Percentiles rank a stretch among this genome's conserved stretches.
These are phyloP conservation scores for Diaprepes abbreviatus DNA, from an alignment of 2,888 invertebrate genomes.

Conservation along the genomic window DNA sequence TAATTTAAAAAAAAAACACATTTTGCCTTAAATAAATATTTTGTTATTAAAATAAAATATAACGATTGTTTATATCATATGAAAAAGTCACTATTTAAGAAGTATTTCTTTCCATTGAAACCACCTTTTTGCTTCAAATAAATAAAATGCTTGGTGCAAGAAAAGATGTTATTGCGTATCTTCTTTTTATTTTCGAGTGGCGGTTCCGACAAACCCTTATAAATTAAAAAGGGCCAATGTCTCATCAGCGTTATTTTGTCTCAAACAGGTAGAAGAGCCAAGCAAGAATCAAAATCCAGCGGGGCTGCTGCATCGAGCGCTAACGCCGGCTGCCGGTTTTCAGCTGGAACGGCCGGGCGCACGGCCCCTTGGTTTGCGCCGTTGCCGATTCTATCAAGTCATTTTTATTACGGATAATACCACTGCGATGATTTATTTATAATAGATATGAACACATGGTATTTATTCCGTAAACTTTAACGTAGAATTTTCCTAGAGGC, in stretches of 20 bases:
- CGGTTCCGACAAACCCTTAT: not conserved
- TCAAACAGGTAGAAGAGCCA: slow-evolving; percentile 38
- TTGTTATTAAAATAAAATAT: too few relatives aligned
- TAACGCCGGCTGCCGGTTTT: slow-evolving; percentile 28
- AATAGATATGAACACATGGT: not conserved
- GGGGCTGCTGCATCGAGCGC: slow-evolving; percentile 38
- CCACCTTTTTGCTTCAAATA: not conserved
- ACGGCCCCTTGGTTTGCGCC: slow-evolving; percentile 28
- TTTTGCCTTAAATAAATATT: too few relatives aligned
- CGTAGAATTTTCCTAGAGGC: not conserved
- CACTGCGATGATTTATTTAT: slow-evolving; percentile 8
- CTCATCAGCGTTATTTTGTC: slow-evolving; percentile 30
- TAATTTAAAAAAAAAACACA: too few relatives aligned
- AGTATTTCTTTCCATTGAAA: too few relatives aligned
- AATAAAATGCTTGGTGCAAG: not conserved
- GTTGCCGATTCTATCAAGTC: slow-evolving; percentile 30
- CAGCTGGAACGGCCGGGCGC: slow-evolving; percentile 36
- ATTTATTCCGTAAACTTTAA: not conserved
- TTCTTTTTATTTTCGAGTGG: not conserved
- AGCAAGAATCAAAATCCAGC: slow-evolving; percentile 36
- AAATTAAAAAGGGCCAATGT: slow-evolving; percentile 8
- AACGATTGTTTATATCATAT: too few relatives aligned
- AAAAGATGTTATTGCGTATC: not conserved
- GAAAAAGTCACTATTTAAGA: too few relatives aligned
- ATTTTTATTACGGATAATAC: slow-evolving; percentile 22